A percentile compares a stretch with the other conserved stretches of the same genome.
phyloP scores from a whole-genome alignment of 2,888 invertebrate genomes.

The Helobdella robusta region DNA sequence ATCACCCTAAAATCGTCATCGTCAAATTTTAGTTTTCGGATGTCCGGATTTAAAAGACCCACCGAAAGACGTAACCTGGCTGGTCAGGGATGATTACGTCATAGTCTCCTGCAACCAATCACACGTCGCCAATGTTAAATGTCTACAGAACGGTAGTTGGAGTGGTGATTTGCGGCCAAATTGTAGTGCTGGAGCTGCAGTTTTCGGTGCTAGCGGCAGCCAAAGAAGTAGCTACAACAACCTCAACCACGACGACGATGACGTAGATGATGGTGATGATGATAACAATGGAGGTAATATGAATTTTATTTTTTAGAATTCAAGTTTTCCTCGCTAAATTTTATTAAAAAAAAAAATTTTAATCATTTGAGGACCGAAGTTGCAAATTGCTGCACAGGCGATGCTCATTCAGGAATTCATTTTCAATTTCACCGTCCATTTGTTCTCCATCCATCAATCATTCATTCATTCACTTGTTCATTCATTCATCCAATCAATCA shows the following conservation, averaged over 20 bases:
- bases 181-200: too few species aligned
- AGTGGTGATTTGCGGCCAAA: not conserved
- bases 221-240: too few species aligned
- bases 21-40: slow-evolving; percentile 2
- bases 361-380: too few species aligned
- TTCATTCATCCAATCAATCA: not conserved
- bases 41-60: slow-evolving; percentile 8
- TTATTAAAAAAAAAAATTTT: too few species aligned
- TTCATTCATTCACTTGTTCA: not conserved
- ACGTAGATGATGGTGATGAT: too few species aligned
- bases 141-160: slow-evolving; percentile 21
- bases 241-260: too few species aligned
- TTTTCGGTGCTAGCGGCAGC: too few species aligned
- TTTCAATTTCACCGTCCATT: not conserved
- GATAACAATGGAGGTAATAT: too few species aligned
- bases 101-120: slow-evolving; percentile 24
- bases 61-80: slow-evolving; percentile 13
- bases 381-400: too few species aligned
- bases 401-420: not conserved
- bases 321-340: too few species aligned
- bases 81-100: not conserved
- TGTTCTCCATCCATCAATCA: not conserved
- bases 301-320: too few species aligned
- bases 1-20: too few species aligned
- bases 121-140: slow-evolving; percentile 4